Conservation (phyloP, 2,888 invertebrate species). For the Napeogenes sylphis region DNA sequence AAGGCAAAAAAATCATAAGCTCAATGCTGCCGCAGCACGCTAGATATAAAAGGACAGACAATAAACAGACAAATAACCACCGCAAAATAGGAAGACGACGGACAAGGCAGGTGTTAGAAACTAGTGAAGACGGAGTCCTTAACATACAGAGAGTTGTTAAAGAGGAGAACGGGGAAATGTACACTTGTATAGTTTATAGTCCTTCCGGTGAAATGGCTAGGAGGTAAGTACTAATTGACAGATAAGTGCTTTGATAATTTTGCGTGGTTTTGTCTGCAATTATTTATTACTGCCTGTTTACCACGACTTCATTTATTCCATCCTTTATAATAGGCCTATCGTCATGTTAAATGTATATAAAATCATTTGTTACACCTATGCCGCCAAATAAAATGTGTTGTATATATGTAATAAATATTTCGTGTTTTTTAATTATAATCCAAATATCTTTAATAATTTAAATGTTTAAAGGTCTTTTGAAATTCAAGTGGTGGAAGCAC, state of each 20-base stretch:
- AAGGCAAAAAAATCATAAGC: conserved; percentile 60
- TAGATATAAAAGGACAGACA: conserved; percentile 55
- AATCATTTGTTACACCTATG: no score
- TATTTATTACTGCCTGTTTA: no score
- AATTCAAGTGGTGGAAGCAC: conserved; percentile 85
- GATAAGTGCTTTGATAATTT: no score
- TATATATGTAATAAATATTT: no score
- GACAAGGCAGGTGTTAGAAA: conserved; percentile 59
- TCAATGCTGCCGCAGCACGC: conserved; percentile 55
- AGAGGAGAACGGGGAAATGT: conserved; percentile 84
- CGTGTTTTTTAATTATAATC: no score
- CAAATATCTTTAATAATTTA: not conserved
- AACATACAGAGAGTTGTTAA: conserved; percentile 79
- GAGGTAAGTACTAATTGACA: conserved; percentile 49
- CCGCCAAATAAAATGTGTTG: no score
- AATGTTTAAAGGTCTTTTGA: conserved; percentile 76
- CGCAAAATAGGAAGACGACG: conserved; percentile 45
- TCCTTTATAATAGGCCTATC: no score
- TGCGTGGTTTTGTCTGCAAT: no score
- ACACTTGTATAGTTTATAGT: conserved; percentile 88
- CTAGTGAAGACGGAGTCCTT: conserved; percentile 75
- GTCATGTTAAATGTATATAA: no score
- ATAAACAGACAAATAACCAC: conserved; percentile 31
- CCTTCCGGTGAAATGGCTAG: conserved; percentile 86
- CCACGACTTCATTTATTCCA: no score